phyloP scores from a whole-genome alignment of 1,140 invertebrate genomes.

The Psix sp. region DNA sequence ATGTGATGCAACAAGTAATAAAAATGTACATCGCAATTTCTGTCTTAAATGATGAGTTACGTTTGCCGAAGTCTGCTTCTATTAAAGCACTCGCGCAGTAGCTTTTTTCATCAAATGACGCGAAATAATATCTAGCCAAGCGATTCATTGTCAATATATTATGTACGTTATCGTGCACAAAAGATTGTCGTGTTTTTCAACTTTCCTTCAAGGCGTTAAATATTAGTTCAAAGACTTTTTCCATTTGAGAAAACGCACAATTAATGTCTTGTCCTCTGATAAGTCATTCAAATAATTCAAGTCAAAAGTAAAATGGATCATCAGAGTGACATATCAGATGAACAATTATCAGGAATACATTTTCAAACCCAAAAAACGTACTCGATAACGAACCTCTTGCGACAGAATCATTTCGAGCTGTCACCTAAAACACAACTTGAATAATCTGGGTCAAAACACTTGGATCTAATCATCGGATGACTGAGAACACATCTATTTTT shows the following conservation, averaged over 20 bases:
- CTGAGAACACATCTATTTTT: constrained; percentile 37
- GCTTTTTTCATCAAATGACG: constrained; percentile 32
- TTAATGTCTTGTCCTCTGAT: too few species aligned
- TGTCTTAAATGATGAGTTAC: constrained; percentile 23
- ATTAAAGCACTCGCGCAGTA: constrained; percentile 9
- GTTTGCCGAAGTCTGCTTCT: constrained; percentile 18
- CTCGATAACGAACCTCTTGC: background rate
- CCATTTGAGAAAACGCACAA: too few species aligned
- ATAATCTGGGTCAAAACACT: constrained; percentile 39
- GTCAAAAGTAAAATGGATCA: too few species aligned
- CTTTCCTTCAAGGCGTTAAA: too few species aligned
- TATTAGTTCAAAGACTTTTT: too few species aligned
- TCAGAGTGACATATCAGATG: too few species aligned
- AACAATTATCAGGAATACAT: background rate
- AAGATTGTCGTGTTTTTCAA: too few species aligned
- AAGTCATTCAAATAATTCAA: too few species aligned
- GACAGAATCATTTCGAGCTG: constrained; percentile 3
- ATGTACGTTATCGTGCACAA: too few species aligned
- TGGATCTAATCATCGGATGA: constrained; percentile 34
- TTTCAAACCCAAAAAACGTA: background rate
- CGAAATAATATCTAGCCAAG: constrained; percentile 28
- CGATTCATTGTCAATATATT: constrained; percentile 31
- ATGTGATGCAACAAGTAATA: constrained; percentile 34
- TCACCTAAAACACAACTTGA: constrained; percentile 20
- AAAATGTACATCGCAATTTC: constrained; percentile 40